Base-by-base conservation (phyloP, 1,140 invertebrate genomes). In the Dolichoris vasculosae region DNA sequence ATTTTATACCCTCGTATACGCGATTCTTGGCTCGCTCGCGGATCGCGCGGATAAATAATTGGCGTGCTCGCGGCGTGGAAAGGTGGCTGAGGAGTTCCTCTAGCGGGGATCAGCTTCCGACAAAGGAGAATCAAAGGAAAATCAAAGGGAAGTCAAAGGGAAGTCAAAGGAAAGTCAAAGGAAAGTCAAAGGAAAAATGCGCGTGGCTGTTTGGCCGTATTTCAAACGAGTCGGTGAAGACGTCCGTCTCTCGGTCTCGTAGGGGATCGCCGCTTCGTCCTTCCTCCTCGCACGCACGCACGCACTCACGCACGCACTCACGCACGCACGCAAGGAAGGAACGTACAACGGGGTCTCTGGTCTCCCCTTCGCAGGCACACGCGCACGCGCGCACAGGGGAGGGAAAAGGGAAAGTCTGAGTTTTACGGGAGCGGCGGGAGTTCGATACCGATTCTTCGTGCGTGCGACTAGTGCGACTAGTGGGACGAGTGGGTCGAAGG, bases 371-470 rank as follows among this genome's bases (percentile, higher is more conserved):
- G 63, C 6, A 63, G 4, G 26, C 26, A 26, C 20, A 46, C 7
- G 35, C 38, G 43, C 9, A 7, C 26, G 30, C 55, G 38, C 71
- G 13, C 55, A 40, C 46, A 75, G 67, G 7, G 67, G 35, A 69
- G 30, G 67, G 32, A 32, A 69, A 38, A 35, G 75, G 75, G 55
- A 46, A 77, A n/a, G 32, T 3, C 11, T 3, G 75, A 35, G 67
- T 3, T 32, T 26, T 80, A 46, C 30, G 46, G 32, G 76, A 40
- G 76, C 23, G 43, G 15, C 17, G 51, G 76, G 48, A 32, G 30
- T 4, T 51, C 75, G 75, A 59, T 78, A 78, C 76, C 76, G 51
- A 78, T 78, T 63, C 51, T 78, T 20, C 32, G 32, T n/a, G 48
- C 67, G 17, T 32, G 69, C 71, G 55, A 17, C 46, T 20, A n/a